Evolutionary conservation across 1,140 invertebrate genomes (phyloP).

Genomic region (Propsilocerus akamusi): DNA sequence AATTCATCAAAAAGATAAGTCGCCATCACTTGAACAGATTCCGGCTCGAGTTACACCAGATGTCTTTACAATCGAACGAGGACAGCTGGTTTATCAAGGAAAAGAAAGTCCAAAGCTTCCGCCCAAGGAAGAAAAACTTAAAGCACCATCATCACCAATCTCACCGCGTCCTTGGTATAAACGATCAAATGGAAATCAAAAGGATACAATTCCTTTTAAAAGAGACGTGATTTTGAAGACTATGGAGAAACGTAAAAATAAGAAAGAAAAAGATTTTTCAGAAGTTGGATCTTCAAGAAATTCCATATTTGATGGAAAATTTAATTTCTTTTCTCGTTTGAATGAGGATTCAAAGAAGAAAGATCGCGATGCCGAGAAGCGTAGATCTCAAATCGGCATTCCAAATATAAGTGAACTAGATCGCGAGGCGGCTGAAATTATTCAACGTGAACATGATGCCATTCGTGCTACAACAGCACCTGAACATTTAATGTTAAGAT

Average conservation of each 20-base stretch:
- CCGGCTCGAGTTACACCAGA: too few relatives aligned
- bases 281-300: constrained; percentile 19
- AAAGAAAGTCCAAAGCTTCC: neutral
- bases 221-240: constrained; percentile 10
- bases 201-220: constrained; percentile 10
- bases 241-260: constrained; percentile 13
- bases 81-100: neutral
- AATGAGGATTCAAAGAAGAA: constrained; percentile 12
- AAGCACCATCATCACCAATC: constrained; percentile 2
- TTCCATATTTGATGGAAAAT: constrained; percentile 13
- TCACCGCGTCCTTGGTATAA: constrained; percentile 47
- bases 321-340: constrained; percentile 4
- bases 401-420: constrained; percentile 65
- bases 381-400: constrained; percentile 36
- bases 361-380: constrained; percentile 26
- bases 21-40: neutral
- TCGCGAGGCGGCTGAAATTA: constrained; percentile 53
- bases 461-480: constrained; percentile 17
- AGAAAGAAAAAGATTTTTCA: constrained; percentile 12
- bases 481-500: constrained; percentile 7
- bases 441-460: constrained; percentile 33
- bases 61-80: neutral
- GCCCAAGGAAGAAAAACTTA: neutral
- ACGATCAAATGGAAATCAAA: constrained; percentile 16
- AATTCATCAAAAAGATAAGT: neutral